These are phyloP conservation scores for western clawed frog (Xenopus tropicalis) DNA, from an alignment of 2,113 vertebrate genomes.

Conservation along the genomic window DNA sequence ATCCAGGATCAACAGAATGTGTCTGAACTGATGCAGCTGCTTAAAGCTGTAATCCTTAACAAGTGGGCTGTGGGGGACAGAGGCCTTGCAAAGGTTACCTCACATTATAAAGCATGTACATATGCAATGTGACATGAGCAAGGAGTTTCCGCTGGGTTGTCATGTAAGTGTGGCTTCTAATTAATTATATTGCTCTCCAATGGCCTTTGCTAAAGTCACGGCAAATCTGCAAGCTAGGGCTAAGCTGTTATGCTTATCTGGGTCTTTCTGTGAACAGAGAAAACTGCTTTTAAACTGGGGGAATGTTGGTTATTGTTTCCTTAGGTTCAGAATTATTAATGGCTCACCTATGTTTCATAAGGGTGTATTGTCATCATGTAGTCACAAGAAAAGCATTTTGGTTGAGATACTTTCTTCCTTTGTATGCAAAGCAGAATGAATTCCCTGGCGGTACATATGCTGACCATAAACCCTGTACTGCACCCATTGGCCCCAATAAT, in stretches of 20 bases:
- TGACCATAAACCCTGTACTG: no score
- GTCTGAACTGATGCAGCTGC: slow-evolving; percentile 44
- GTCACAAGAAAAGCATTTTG: no score
- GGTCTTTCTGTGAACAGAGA: no score
- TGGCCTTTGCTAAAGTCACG: slow-evolving; percentile 1
- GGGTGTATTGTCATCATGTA: no score
- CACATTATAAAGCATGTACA: background rate
- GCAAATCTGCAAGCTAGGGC: background rate
- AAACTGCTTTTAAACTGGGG: no score
- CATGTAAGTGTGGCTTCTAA: slow-evolving; percentile 6
- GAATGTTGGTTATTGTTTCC: no score
- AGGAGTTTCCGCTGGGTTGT: background rate
- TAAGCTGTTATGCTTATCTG: background rate
- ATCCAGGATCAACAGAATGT: slow-evolving; percentile 45
- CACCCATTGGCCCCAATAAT: no score
- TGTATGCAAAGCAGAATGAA: no score
- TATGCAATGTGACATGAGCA: background rate
- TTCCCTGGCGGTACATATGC: no score
- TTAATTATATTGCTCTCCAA: background rate
- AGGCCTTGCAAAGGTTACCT: background rate
- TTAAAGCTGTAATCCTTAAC: slow-evolving; percentile 38
- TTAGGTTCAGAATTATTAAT: no score
- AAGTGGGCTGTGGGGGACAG: slow-evolving; percentile 21
- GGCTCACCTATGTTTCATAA: no score
- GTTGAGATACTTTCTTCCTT: no score